Evolutionary conservation across 2,888 invertebrate genomes (phyloP), one percentile per base, ranked within the genome.

Genomic region (Thymelicus lineola): DNA sequence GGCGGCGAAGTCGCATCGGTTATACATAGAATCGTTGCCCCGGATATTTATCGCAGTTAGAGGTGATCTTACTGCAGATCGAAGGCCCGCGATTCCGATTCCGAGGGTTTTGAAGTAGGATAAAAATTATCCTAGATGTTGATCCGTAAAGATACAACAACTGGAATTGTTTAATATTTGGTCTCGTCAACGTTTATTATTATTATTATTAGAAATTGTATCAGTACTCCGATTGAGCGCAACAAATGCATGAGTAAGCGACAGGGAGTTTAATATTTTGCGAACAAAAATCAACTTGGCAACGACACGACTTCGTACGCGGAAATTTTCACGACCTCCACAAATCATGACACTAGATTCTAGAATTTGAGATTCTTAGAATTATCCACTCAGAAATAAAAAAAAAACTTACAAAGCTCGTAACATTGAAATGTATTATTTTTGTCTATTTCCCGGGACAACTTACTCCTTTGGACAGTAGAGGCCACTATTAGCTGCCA

Each of bases 311-410:
- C 35, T 2, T 12, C 42, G 45, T 17, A 50, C 50, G 12, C 20
- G 35, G 62, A 50, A 35, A 62, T 17, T 50, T 50, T 50, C 36
- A 50, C 28, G 62, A 36, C 62, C 62, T 62, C 62, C 50, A 62
- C 36, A 50, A 46, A 36, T 38, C 15, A 38, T 12, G 58, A 53
- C 20, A 53, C 15, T 20, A 9, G 15, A 2, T 36, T 57, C 57
- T 57, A n/a, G 15, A 9, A 38, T 38, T 58, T n/a, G n/a, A 28
- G 28, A 28, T 28, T 58, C 36, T 58, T 38, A 4, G 42, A 12
- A 12, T 2, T 35, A 58, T 9, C 2, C 15, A 58, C 15, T 55
- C 28, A 28, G 28, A 28, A 28, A 28, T 28, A 28, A 28, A 28
- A 28, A 28, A 28, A 28, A 3, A 5, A 5, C 28, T 28, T 28